Evolutionary conservation across 2,797 vertebrate genomes (phyloP), one percentile per base, ranked within the genome.

Genomic region (Atherinosoma microstoma): DNA sequence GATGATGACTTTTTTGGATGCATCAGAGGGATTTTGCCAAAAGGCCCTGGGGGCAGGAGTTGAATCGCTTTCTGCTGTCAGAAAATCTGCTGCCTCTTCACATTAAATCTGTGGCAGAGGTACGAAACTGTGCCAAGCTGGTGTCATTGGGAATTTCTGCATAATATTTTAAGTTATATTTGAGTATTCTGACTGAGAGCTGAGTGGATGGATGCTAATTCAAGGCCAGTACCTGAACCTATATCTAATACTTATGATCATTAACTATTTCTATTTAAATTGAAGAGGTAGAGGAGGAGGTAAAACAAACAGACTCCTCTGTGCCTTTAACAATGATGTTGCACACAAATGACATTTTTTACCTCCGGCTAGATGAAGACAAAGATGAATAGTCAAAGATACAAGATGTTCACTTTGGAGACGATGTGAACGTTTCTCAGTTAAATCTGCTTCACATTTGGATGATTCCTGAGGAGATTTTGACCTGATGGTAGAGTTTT

Each of bases 1-100:
- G 42, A 83, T 80, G 76, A 76, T 64, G 20, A 67, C 42, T 64
- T 80, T 65, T 79, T 73, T 65, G 42, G n/a, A 78, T 15, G 35
- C 56, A 70, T 63, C 38, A 11, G 42, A 73, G 63, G 18, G 70
- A 51, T 63, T 72, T 56, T 77, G 16, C 49, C 42, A 51, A 58
- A 72, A 68, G 11, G 20, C 61, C 62, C 30, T 0, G 1, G 12
- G 30, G 72, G 45, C 59, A 58, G 32, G 16, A 65, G 34, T 29
- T 64, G 63, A 77, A 80, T 77, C 62, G 45, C 51, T 70, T 73
- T 51, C 32, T 45, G 20, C 58, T 68, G 64, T 79, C 29, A n/a
- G 58, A 16, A 67, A 63, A 73, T 56, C 11, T 69, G 67, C 47
- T 47, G 35, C 59, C 1, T 12, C 72, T 69, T 77, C 56, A 79